These are phyloP conservation scores for Chlorops oryzae DNA, from an alignment of 1,140 invertebrate genomes.

Conservation along the genomic window DNA sequence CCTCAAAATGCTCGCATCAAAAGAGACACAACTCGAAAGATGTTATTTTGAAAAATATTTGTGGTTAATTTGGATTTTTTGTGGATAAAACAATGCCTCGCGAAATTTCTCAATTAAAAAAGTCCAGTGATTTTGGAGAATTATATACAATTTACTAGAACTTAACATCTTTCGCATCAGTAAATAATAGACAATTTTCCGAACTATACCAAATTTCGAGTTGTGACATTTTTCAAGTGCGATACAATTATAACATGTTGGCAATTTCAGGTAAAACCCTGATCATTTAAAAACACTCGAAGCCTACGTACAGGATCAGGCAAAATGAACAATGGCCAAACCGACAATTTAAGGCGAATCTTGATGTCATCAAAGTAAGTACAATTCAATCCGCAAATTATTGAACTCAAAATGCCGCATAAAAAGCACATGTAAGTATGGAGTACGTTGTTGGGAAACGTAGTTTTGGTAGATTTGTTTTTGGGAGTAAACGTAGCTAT, in stretches of 20 bases:
- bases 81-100: no score
- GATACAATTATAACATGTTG: conserved; percentile 1
- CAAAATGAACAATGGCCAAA: conserved; percentile 85
- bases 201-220: background rate
- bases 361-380: conserved; percentile 85
- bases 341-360: conserved; percentile 95
- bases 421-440: no score
- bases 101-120: background rate
- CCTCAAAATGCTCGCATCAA: conserved; percentile 18
- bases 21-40: no score
- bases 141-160: no score
- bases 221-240: no score
- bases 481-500: no score
- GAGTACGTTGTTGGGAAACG: no score
- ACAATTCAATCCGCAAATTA: conserved; percentile 91
- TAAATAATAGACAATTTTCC: background rate
- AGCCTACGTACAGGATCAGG: conserved; percentile 88
- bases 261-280: conserved; percentile 78
- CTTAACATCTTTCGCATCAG: no score
- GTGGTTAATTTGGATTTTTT: no score
- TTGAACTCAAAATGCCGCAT: conserved; percentile 71
- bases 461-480: no score
- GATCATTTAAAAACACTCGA: conserved; percentile 85
- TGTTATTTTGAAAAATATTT: no score
- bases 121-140: no score